Percentiles rank a stretch among this genome's conserved stretches.
Evolutionary conservation across 2,797 vertebrate species (phyloP).

Genomic region (Capromys pilorides): DNA sequence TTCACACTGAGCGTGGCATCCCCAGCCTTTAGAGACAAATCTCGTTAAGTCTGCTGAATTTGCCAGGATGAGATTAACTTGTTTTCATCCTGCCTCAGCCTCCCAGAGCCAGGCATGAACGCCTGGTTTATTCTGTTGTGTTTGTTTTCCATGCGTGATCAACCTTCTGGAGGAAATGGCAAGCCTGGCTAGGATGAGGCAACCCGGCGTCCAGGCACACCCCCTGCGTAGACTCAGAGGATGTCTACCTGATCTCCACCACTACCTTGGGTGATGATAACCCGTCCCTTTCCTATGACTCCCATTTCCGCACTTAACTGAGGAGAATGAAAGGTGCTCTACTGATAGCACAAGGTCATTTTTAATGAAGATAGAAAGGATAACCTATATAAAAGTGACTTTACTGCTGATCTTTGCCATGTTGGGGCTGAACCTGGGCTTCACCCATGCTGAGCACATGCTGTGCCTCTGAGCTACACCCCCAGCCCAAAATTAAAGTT

Average conservation of each 20-base stretch:
- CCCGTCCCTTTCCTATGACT: background rate
- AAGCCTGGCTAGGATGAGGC: no score
- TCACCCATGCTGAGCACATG: background rate
- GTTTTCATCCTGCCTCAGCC: no score
- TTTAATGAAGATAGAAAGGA: background rate
- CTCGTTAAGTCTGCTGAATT: background rate
- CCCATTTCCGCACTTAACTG: background rate
- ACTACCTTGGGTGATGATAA: no score
- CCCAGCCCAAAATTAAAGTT: background rate
- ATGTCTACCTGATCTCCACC: no score
- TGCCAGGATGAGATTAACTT: no score
- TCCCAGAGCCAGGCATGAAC: no score
- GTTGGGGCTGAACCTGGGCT: background rate
- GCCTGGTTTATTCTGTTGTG: no score
- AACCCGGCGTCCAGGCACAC: no score
- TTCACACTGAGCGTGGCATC: background rate
- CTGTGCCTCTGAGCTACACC: background rate
- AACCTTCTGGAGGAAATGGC: no score
- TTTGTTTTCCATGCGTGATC: no score
- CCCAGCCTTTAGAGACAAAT: background rate
- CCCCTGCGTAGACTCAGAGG: no score
- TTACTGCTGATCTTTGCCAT: background rate
- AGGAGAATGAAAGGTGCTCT: background rate
- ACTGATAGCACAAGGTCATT: background rate
- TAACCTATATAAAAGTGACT: background rate